Base-by-base conservation (phyloP, 2,888 invertebrate genomes). In the Linnaemya vulpina region DNA sequence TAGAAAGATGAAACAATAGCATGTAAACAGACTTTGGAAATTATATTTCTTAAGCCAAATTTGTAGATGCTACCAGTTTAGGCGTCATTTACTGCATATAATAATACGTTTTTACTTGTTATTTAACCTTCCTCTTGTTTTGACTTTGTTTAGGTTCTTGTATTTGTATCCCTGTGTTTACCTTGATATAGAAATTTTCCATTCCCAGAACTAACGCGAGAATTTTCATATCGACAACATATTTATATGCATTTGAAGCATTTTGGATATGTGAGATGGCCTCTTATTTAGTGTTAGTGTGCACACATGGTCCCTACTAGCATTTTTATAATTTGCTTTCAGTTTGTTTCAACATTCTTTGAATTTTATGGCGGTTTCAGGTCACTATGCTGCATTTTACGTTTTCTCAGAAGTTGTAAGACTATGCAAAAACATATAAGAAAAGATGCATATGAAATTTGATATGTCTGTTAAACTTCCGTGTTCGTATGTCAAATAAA, bases 381-480 rank as follows among this genome's bases (percentile, higher is more conserved):
- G 63, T 58, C 63, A 71, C 4, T 74, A n/a, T 63, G 22, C 15
- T 55, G 53, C 13, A 17, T 58, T 68, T 38, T 51, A 5, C 22
- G 9, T 63, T 58, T 86, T 68, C 83, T 51, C 10, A 68, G 86
- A 86, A 86, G 15, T 86, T 73, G 80, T 76, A 76, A 17, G 73
- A 75, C 77, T 17, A 76, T 80, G 71, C 65, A 40, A 62, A 70
- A 73, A 68, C 2, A 38, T 55, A 17, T n/a, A 51, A 49, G 8
- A 49, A 46, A 13, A 15, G 15, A 43, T 13, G 46, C 7, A n/a
- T 15, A 46, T 46, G 46, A 46, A 46, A 46, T 46, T n/a, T 46
- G 46, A 46, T n/a, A 15, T 46, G 46, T 40, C 11, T 40, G 40
- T 40, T 40, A 11, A 11, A 40, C 13, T 40, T 40, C 40, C 40